Base-by-base conservation (phyloP, 2,113 vertebrate genomes). In the Delphinapterus leucas region DNA sequence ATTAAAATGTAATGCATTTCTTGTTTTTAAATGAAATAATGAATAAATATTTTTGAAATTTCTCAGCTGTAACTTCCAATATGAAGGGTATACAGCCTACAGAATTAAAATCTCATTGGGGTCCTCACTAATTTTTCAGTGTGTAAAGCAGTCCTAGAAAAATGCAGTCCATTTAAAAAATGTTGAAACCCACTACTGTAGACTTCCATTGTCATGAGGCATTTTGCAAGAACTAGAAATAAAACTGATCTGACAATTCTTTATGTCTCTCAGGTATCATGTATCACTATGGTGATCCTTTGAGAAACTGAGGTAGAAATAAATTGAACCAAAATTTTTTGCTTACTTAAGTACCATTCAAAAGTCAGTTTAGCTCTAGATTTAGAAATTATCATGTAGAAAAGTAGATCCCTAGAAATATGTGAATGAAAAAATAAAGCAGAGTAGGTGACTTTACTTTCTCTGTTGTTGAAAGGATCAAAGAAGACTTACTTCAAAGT, bases 291-390 rank as follows among this genome's bases (percentile, higher is more conserved):
- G 33, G 31, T 65, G 60, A 81, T 36, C 47, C 53, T 87, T 95
- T 3, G 63, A 83, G 53, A 77, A 96, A 87, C 28, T 83, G 74
- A 58, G 8, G 10, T 82, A 77, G 26, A 93, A 84, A 41, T 73
- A 63, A 41, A 77, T 26, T 70, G 36, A 90, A 95, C 94, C 13
- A 79, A 87, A 93, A 73, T 94, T 65, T 89, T 7, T 87, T 73
- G 7, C 31, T 92, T 38, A 61, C 71, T 14, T 18, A 92, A 76
- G 63, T 74, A 74, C 13, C 18, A 87, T 44, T 87, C 26, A 94
- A 89, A 92, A 53, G 36, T 36, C 76, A 58, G 17, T 76, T 70
- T 31, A 85, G 17, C 26, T 94, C 36, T 26, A 85, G 9, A 6
- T 79, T 95, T 95, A 88, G 41, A 83, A 63, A 95, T 74, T n/a